phyloP scores from a whole-genome alignment of 2,888 invertebrate species.

The Leptopterna dolabrata region DNA sequence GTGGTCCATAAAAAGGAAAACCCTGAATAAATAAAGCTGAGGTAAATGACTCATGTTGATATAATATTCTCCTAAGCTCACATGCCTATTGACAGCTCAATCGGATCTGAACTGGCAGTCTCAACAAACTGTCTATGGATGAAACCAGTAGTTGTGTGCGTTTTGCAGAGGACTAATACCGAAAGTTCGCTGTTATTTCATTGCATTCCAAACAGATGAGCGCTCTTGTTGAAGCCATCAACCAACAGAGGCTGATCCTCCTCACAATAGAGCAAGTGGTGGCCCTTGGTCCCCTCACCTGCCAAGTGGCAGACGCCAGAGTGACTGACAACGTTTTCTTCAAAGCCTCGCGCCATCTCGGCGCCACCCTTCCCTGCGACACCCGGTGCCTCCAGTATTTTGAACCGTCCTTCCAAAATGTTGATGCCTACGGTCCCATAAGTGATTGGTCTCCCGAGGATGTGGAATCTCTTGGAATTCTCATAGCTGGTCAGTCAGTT shows the following conservation, averaged over 20 bases:
- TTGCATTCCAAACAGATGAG: conserved; percentile 11
- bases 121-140: too few relatives aligned
- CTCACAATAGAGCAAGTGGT: conserved; percentile 50
- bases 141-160: too few relatives aligned
- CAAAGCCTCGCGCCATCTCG: conserved; percentile 56
- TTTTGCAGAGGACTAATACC: too few relatives aligned
- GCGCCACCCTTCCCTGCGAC: conserved; percentile 56
- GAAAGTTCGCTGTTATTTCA: too few relatives aligned
- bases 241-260: neutral
- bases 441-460: conserved; percentile 60
- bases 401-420: conserved; percentile 48
- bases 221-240: neutral
- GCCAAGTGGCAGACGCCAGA: conserved; percentile 39
- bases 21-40: too few relatives aligned
- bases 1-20: too few relatives aligned
- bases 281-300: conserved; percentile 48
- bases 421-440: conserved; percentile 58
- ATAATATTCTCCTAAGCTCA: too few relatives aligned
- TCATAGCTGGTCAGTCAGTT: conserved; percentile 61
- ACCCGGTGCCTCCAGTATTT: conserved; percentile 56
- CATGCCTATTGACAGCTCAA: too few relatives aligned
- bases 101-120: too few relatives aligned
- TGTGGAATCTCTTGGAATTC: conserved; percentile 60
- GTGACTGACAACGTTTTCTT: conserved; percentile 43
- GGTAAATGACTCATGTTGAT: too few relatives aligned